Evolutionary conservation across 1,140 invertebrate genomes (phyloP).

Genomic region (Phymastichus coffea): DNA sequence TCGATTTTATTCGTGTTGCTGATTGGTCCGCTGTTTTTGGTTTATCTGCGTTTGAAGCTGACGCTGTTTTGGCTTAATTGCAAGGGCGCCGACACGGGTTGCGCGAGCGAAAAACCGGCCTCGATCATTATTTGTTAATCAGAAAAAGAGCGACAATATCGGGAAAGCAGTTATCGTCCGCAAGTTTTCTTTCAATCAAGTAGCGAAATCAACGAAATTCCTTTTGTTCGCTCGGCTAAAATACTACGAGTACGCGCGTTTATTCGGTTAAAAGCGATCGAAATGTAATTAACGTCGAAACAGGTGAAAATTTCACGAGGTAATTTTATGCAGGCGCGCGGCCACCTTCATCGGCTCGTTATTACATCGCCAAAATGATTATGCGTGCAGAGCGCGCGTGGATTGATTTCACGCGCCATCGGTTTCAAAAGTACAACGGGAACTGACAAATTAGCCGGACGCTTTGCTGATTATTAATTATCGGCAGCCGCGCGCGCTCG

Average conservation of each 20-base stretch:
- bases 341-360: background rate
- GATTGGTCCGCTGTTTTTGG: background rate
- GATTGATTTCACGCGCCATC: background rate
- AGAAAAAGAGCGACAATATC: background rate
- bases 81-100: too few species aligned
- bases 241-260: too few species aligned
- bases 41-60: background rate
- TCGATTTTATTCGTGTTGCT: background rate
- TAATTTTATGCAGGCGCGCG: too few species aligned
- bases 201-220: too few species aligned
- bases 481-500: background rate
- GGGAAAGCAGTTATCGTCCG: too few species aligned
- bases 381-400: background rate
- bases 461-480: conserved; percentile 27
- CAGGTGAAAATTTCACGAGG: too few species aligned
- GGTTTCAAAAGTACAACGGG: background rate
- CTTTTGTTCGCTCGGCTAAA: background rate
- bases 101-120: too few species aligned
- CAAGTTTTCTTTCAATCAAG: background rate
- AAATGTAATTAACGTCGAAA: too few species aligned
- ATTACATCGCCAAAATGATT: conserved; percentile 14
- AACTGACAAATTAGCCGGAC: conserved; percentile 13
- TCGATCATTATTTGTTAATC: background rate
- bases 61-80: conserved; percentile 8
- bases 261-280: too few species aligned